Evolutionary conservation across 2,113 vertebrate species (phyloP), one percentile per base, ranked within the genome.

Genomic region (Siniperca knerii): DNA sequence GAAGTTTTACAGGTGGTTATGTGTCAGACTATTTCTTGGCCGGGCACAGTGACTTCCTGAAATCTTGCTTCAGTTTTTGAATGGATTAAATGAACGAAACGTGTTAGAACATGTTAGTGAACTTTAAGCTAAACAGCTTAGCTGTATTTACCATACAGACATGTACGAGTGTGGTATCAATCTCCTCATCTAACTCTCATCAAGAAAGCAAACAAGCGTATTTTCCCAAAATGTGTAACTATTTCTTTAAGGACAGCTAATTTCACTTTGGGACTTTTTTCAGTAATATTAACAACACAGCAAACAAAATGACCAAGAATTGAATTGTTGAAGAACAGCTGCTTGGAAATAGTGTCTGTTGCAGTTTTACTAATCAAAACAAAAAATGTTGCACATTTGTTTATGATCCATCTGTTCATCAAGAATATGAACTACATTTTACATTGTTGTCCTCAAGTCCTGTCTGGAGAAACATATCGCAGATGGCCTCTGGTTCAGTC

Each of bases 361-460:
- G 2, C 21, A 16, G 23, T 25, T 74, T 42, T 29, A 68, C n/a
- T 57, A 40, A 68, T 68, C 52, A 72, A 62, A 79, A 61, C 18
- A 66, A 61, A 33, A 42, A 44, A 73, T 16, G 42, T 67, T 35
- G 48, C 52, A 20, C 15, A 73, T 60, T 77, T 70, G 44, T 84
- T 52, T 69, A 65, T 77, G 33, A 65, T 52, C 46, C 66, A 46
- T 81, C 55, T 77, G 73, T 40, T 87, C 54, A 68, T 67, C 50
- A 80, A 57, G 33, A 65, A 55, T 40, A 77, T 46, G 10, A 61
- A 64, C 23, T 46, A 61, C 12, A 73, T 71, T 76, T 35, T 37
- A 81, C 54, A 29, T 37, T 46, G 57, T 4, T 48, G 37, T 48
- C 21, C 35, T 76, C 16, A 15, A 62, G n/a, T 46, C 23, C 40